These are phyloP conservation scores for Tachina fera DNA, from an alignment of 2,888 invertebrate genomes.

Conservation along the genomic window DNA sequence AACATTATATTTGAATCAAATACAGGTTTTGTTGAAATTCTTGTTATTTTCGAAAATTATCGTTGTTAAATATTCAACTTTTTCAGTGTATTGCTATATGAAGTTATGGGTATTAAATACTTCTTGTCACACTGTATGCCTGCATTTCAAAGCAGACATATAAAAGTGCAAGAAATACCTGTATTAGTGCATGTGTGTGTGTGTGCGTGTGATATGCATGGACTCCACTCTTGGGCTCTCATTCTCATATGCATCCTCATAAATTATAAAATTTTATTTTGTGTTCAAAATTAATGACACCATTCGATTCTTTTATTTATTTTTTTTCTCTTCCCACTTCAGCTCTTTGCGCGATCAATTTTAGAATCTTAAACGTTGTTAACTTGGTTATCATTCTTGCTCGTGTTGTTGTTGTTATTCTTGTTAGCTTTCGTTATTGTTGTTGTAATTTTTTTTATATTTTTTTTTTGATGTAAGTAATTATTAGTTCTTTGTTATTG, in stretches of 20 bases:
- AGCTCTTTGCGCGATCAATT: conserved; percentile 15
- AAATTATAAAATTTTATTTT: conserved; percentile 81
- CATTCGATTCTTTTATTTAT: conserved; percentile 57
- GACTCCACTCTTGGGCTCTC: conserved; percentile 56
- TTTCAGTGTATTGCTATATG: too few relatives aligned
- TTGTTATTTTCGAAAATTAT: too few relatives aligned
- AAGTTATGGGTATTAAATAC: background rate
- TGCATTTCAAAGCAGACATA: background rate
- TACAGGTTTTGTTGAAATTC: too few relatives aligned
- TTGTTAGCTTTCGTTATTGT: conserved; percentile 64
- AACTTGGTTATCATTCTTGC: conserved; percentile 60
- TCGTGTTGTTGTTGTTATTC: conserved; percentile 53
- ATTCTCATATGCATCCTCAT: conserved; percentile 76
- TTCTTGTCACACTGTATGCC: conserved; percentile 13
- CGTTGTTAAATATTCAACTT: too few relatives aligned
- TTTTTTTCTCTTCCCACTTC: conserved; percentile 24
- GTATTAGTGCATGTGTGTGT: background rate
- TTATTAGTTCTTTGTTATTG: conserved; percentile 53
- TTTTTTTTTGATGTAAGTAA: conserved; percentile 66
- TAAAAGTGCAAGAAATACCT: background rate
- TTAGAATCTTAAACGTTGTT: conserved; percentile 64
- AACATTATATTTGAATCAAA: too few relatives aligned
- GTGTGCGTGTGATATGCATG: conserved; percentile 1
- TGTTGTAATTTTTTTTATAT: conserved; percentile 28
- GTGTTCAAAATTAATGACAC: conserved; percentile 81